phyloP scores from a whole-genome alignment of 1,140 invertebrate genomes.

The Drosophila cardini region DNA sequence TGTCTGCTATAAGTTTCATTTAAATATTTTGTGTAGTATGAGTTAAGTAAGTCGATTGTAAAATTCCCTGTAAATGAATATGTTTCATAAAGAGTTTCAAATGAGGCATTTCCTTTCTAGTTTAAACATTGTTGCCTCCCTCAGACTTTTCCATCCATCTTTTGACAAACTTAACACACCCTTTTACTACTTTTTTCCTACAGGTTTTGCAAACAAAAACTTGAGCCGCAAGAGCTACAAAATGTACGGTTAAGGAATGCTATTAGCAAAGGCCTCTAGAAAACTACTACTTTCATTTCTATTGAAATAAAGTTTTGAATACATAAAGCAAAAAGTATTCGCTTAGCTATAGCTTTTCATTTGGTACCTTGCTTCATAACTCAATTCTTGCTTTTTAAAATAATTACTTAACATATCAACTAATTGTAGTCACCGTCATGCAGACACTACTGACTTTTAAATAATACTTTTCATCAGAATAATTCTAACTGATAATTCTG shows the following conservation, averaged over 20 bases:
- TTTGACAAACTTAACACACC: no score
- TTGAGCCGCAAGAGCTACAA: constrained; percentile 1
- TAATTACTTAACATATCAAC: no score
- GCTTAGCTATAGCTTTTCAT: no score
- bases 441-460: neutral
- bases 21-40: neutral
- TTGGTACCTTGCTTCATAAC: neutral
- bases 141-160: no score
- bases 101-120: no score
- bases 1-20: constrained; percentile 21
- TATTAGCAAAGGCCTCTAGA: constrained; percentile 25
- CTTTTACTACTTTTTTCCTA: no score
- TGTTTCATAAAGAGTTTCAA: no score
- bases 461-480: neutral
- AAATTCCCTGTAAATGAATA: no score
- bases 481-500: constrained; percentile 1
- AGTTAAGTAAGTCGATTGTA: no score
- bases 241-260: constrained; percentile 9
- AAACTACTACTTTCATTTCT: neutral
- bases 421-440: no score
- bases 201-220: constrained; percentile 27
- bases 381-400: neutral
- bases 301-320: constrained; percentile 14
- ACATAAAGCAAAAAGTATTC: neutral
- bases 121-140: no score